Base-by-base conservation (phyloP, 2,113 vertebrate genomes). In the Glareola pratincola region DNA sequence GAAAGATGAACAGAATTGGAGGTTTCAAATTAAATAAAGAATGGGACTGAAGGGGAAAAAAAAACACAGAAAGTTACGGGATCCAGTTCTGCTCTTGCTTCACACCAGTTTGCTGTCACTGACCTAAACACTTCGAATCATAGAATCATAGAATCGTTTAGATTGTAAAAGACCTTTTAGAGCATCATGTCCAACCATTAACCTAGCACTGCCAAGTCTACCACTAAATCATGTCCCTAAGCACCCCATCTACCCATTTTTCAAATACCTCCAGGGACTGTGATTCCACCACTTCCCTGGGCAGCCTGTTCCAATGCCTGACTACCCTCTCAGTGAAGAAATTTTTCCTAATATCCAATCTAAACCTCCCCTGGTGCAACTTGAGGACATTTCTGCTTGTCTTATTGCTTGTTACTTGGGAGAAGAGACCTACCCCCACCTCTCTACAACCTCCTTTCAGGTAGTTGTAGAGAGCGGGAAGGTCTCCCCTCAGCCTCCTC, bases 21-120 rank as follows among this genome's bases (percentile, higher is more conserved):
- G 66, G 63, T 14, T 93, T 78, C 88, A 95, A 97, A 94, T 97
- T 94, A 97, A 90, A 77, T 50, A 68, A 93, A 85, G 66, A 96
- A 76, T 30, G 54, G 24, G 23, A 85, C 19, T 15, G 48, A 92
- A 85, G 21, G 64, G 21, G 64, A 82, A 60, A 78, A 57, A 16
- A 13, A 47, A 14, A 4, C 37, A 34, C 9, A 79, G 39, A 18
- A 82, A 88, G 45, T 53, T 84, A 78, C 1, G 0, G 76, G 72
- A 94, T 68, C 45, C 9, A 1, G 4, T 60, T 91, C 69, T 94
- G 39, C 29, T 78, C 36, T 92, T 41, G 5, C 62, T 95, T 95
- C 94, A 79, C 48, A 82, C 8, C 27, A 53, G 10, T 85, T 94
- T 91, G 39, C 60, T 63, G 24, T 36, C 72, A 69, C 16, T 84